phyloP scores from a whole-genome alignment of 2,113 vertebrate species.

The Herpetotheres cachinnans region DNA sequence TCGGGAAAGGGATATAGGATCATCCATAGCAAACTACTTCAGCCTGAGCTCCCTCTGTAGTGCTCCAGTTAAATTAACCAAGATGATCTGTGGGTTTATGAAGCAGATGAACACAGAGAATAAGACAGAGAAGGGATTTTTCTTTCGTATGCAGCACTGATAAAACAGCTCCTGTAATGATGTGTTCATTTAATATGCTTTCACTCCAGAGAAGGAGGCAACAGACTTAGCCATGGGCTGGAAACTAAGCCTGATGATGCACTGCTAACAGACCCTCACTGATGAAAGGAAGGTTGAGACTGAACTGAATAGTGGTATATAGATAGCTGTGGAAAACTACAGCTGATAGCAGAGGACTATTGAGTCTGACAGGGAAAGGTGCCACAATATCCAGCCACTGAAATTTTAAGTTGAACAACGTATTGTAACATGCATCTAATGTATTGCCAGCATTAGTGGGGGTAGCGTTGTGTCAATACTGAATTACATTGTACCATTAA shows the following conservation, averaged over 20 bases:
- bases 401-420: background rate
- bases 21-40: background rate
- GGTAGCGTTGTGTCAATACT: background rate
- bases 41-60: background rate
- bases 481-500: background rate
- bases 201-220: background rate
- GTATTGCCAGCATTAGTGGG: background rate
- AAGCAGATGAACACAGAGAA: background rate
- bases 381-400: background rate
- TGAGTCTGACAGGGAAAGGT: background rate
- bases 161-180: background rate
- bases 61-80: background rate
- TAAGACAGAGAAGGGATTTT: background rate
- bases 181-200: background rate
- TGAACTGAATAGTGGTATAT: background rate
- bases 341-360: background rate
- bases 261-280: background rate
- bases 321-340: background rate
- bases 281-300: background rate
- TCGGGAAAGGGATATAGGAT: background rate
- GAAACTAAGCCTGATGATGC: background rate
- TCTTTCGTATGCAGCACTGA: background rate
- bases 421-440: background rate
- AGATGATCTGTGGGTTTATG: fast-evolving
- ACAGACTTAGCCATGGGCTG: background rate